Conservation (phyloP, 2,888 invertebrate species). For the Molanna angustata region DNA sequence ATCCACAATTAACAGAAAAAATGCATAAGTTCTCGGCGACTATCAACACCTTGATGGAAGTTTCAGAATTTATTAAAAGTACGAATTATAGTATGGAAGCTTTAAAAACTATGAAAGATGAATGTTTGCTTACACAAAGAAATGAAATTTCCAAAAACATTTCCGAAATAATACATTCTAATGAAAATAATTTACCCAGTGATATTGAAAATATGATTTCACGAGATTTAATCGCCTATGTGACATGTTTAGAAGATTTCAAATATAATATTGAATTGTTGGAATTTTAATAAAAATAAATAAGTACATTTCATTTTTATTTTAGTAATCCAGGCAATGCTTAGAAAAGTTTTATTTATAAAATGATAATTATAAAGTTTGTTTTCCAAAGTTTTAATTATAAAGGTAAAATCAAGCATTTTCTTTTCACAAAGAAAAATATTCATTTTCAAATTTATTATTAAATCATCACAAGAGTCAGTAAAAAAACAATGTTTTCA, state of each 20-base stretch:
- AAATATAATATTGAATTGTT: background rate
- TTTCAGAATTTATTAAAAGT: constrained; percentile 19
- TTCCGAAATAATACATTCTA: too few relatives aligned
- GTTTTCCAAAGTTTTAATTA: too few relatives aligned
- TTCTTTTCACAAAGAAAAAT: too few relatives aligned
- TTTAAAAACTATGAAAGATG: background rate
- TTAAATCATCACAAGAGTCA: too few relatives aligned
- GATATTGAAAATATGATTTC: constrained; percentile 10
- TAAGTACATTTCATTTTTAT: background rate
- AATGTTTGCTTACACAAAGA: too few relatives aligned
- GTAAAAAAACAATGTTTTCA: too few relatives aligned
- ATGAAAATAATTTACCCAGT: background rate
- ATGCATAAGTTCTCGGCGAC: constrained; percentile 8
- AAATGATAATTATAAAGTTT: too few relatives aligned
- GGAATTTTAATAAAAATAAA: background rate
- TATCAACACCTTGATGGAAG: constrained; percentile 18
- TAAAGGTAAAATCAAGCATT: too few relatives aligned
- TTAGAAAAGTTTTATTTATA: too few relatives aligned
- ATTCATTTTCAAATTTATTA: too few relatives aligned
- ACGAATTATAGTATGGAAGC: constrained; percentile 3
- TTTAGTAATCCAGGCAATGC: too few relatives aligned
- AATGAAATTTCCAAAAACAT: too few relatives aligned
- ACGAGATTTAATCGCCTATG: constrained; percentile 6
- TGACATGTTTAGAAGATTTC: constrained; percentile 7
- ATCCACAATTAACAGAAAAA: constrained; percentile 18